Evolutionary conservation across 2,888 invertebrate genomes (phyloP).

Genomic region (Molorchus minor): DNA sequence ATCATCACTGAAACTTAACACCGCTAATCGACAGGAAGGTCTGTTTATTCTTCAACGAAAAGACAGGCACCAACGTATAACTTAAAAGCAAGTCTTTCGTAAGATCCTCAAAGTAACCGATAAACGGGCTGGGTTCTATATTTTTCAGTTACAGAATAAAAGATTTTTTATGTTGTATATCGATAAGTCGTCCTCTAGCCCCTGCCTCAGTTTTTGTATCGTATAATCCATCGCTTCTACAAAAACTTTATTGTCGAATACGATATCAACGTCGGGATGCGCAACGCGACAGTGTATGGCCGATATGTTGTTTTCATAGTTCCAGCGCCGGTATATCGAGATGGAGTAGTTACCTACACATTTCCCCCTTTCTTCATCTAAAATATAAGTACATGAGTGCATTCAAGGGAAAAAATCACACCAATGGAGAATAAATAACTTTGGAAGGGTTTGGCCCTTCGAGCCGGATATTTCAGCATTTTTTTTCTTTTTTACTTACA

Average conservation of each 20-base stretch:
- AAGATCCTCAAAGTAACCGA: slow-evolving; percentile 63
- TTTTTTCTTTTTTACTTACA: no score
- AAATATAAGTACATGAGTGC: slow-evolving; percentile 53
- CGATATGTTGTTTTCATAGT: slow-evolving; percentile 87
- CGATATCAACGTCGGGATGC: slow-evolving; percentile 48
- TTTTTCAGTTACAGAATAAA: slow-evolving; percentile 75
- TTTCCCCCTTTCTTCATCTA: slow-evolving; percentile 92
- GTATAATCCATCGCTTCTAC: slow-evolving; percentile 68
- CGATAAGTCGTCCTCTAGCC: slow-evolving; percentile 66
- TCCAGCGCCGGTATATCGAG: slow-evolving; percentile 85
- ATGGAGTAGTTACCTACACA: slow-evolving; percentile 84
- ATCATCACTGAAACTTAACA: slow-evolving; percentile 74
- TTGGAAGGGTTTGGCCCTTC: no score
- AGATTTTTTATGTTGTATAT: slow-evolving; percentile 80
- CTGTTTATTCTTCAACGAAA: slow-evolving; percentile 80
- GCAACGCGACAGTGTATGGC: slow-evolving; percentile 84
- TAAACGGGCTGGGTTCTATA: slow-evolving; percentile 62
- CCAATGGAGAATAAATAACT: no score
- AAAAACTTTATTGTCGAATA: slow-evolving; percentile 62
- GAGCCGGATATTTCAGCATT: no score
- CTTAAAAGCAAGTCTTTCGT: slow-evolving; percentile 66
- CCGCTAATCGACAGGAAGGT: slow-evolving; percentile 87
- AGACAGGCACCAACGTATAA: slow-evolving; percentile 81
- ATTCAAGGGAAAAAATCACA: no score
- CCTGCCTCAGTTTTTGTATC: slow-evolving; percentile 64